Conservation (phyloP, 2,888 invertebrate genomes). For the Scrobipalpa atriplicella region DNA sequence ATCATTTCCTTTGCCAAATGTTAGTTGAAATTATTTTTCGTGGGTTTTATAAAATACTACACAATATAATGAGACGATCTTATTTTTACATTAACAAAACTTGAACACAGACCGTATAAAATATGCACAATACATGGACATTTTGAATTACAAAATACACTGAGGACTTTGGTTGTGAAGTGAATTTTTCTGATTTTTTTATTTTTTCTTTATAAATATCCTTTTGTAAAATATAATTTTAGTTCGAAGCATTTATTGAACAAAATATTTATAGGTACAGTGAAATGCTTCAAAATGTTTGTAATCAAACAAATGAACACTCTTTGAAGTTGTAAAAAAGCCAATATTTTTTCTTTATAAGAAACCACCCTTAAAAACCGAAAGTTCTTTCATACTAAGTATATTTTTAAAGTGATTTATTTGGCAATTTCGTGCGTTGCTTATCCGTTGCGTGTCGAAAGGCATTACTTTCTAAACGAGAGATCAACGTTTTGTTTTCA, state of each 20-base stretch:
- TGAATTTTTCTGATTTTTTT: too few relatives aligned
- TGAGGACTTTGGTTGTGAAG: too few relatives aligned
- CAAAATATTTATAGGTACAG: too few relatives aligned
- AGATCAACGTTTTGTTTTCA: constrained; percentile 47
- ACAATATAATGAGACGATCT: neutral
- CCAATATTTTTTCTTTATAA: neutral
- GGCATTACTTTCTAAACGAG: constrained; percentile 52
- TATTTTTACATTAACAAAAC: neutral
- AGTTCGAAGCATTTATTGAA: too few relatives aligned
- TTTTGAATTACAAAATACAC: too few relatives aligned
- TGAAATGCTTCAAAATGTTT: too few relatives aligned
- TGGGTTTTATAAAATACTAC: too few relatives aligned
- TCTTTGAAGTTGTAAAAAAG: too few relatives aligned
- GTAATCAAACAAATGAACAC: too few relatives aligned
- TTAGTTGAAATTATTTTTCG: neutral
- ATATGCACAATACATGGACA: too few relatives aligned
- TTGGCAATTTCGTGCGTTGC: constrained; percentile 36
- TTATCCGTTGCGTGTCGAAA: constrained; percentile 51
- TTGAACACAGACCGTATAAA: neutral
- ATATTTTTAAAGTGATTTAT: constrained; percentile 43
- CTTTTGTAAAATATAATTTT: too few relatives aligned
- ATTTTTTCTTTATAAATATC: too few relatives aligned
- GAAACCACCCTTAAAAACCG: constrained; percentile 26
- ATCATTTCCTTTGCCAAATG: constrained; percentile 18
- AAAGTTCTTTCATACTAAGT: constrained; percentile 35